Conservation (phyloP, 2,888 invertebrate species). For the Himalopsyche japonica region DNA sequence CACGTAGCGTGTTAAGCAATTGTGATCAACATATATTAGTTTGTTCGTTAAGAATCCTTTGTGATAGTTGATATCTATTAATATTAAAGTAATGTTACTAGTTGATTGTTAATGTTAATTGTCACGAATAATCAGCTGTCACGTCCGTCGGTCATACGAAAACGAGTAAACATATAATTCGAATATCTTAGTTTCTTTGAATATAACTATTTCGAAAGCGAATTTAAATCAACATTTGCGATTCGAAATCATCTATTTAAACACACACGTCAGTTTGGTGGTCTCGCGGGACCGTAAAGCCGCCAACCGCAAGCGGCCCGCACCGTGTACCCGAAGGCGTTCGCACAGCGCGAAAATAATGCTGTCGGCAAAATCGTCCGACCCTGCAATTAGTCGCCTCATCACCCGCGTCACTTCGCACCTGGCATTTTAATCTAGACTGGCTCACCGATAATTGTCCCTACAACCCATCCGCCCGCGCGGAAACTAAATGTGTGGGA, state of each 20-base stretch:
- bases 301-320: not conserved
- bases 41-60: too few relatives aligned
- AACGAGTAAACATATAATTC: too few relatives aligned
- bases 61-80: too few relatives aligned
- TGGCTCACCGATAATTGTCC: conserved; percentile 1
- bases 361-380: not conserved
- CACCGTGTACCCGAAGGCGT: not conserved
- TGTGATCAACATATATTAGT: too few relatives aligned
- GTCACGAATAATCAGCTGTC: too few relatives aligned
- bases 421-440: conserved; percentile 1
- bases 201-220: not conserved
- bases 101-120: too few relatives aligned
- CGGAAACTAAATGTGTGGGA: not conserved
- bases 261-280: not conserved
- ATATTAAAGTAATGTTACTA: too few relatives aligned
- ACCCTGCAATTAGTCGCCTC: not conserved
- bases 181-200: too few relatives aligned
- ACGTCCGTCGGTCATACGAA: too few relatives aligned
- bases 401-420: not conserved
- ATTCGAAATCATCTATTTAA: not conserved
- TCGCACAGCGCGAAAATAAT: not conserved
- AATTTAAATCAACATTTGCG: not conserved
- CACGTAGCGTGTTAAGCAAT: too few relatives aligned
- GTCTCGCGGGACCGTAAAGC: not conserved
- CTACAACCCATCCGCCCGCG: not conserved